Evolutionary conservation across 1,140 invertebrate genomes (phyloP).

Genomic region (Aphaenogaster rudis): DNA sequence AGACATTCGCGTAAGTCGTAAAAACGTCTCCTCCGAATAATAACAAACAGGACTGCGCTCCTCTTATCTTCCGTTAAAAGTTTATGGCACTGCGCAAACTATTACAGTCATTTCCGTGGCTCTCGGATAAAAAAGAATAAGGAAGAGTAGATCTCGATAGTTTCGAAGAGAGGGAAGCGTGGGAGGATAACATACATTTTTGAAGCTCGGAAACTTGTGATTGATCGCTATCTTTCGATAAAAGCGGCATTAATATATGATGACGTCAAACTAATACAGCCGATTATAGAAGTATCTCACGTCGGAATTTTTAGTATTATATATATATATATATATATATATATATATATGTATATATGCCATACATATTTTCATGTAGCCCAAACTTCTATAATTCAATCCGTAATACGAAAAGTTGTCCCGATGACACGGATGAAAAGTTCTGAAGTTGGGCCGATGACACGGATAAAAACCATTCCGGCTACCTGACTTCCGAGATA

Average conservation of each 20-base stretch:
- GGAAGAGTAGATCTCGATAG: background rate
- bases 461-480: slow-evolving; percentile 20
- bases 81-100: slow-evolving; percentile 22
- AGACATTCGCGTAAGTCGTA: slow-evolving; percentile 62
- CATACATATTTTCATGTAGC: background rate
- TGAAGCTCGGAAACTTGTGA: slow-evolving; percentile 3
- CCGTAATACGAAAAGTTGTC: slow-evolving; percentile 50
- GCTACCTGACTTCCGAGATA: slow-evolving; percentile 44
- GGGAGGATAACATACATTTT: background rate
- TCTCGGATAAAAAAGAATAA: slow-evolving; percentile 7
- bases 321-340: background rate
- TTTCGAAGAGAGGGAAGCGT: background rate
- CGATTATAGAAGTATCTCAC: slow-evolving; percentile 3
- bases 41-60: slow-evolving; percentile 56
- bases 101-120: slow-evolving; percentile 29
- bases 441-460: slow-evolving; percentile 46
- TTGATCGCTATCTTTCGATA: background rate
- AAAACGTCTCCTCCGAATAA: slow-evolving; percentile 51
- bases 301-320: background rate
- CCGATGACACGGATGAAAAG: slow-evolving; percentile 54
- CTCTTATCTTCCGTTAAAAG: slow-evolving; percentile 35
- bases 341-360: background rate
- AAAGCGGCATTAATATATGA: slow-evolving; percentile 3
- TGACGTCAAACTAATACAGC: slow-evolving; percentile 20
- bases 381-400: slow-evolving; percentile 31